phyloP scores from a whole-genome alignment of 2,113 vertebrate species.

The Lampris megalopsis region DNA sequence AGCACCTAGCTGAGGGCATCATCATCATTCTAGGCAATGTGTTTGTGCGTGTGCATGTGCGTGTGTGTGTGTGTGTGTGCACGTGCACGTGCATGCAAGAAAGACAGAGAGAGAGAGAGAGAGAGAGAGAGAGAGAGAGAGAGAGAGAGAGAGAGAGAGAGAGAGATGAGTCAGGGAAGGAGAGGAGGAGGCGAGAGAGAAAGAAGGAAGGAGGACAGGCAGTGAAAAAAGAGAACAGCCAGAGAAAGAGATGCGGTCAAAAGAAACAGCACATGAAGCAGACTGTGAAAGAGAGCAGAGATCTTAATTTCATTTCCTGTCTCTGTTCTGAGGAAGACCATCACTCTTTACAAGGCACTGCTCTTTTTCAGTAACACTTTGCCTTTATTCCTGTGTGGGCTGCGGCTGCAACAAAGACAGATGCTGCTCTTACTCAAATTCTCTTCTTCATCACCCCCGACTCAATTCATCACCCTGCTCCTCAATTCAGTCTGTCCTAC shows the following conservation, averaged over 20 bases:
- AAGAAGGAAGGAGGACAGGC: conserved; percentile 11
- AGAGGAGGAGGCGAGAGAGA: conserved; percentile 20
- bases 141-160: neutral
- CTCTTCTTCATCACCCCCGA: conserved; percentile 21
- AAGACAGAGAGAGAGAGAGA: too few relatives aligned
- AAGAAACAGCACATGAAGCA: too few relatives aligned
- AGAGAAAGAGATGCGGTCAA: conserved; percentile 7
- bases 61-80: neutral
- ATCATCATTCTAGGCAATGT: conserved; percentile 17
- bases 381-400: conserved; percentile 28
- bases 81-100: too few relatives aligned
- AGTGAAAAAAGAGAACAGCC: conserved; percentile 30
- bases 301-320: conserved; percentile 52
- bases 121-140: too few relatives aligned
- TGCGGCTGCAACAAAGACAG: conserved; percentile 10
- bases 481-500: conserved; percentile 7
- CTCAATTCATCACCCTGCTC: conserved; percentile 33
- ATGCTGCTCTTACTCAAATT: conserved; percentile 55
- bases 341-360: conserved; percentile 36
- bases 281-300: neutral
- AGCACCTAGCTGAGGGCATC: conserved; percentile 36
- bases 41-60: neutral
- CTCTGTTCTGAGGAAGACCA: conserved; percentile 50
- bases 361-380: conserved; percentile 51
- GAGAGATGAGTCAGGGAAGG: conserved; percentile 8